Conservation (phyloP, 2,113 vertebrate genomes). For the Istiophorus platypterus region DNA sequence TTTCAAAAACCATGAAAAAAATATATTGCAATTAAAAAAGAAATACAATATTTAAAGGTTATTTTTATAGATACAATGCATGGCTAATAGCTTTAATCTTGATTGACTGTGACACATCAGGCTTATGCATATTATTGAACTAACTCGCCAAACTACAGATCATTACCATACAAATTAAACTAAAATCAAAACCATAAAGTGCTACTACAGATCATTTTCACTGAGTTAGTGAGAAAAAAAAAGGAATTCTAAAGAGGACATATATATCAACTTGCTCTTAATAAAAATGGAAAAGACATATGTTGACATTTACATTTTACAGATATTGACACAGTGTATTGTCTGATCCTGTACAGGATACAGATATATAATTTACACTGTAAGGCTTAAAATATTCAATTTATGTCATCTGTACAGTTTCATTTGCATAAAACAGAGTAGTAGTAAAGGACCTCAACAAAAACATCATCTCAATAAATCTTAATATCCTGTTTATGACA, state of each 20-base stretch:
- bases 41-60: constrained; percentile 51
- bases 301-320: constrained; percentile 8
- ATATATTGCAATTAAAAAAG: constrained; percentile 33
- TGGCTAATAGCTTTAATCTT: constrained; percentile 21
- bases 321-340: constrained; percentile 10
- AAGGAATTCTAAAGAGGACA: not conserved
- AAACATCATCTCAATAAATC: constrained; percentile 24
- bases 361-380: not conserved
- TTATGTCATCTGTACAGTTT: not conserved
- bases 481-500: not conserved
- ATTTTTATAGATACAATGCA: constrained; percentile 35
- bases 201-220: constrained; percentile 53
- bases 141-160: not conserved
- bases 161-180: not conserved
- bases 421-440: constrained; percentile 25
- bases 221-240: constrained; percentile 29
- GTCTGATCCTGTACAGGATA: not conserved
- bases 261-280: not conserved
- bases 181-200: constrained; percentile 59
- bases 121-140: constrained; percentile 14
- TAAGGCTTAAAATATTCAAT: not conserved
- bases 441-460: constrained; percentile 21
- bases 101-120: constrained; percentile 37
- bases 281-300: constrained; percentile 15
- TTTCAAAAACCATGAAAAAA: constrained; percentile 34